Evolutionary conservation across 2,888 invertebrate genomes (phyloP), one percentile per base, ranked within the genome.

Genomic region (Poecilus cupreus): DNA sequence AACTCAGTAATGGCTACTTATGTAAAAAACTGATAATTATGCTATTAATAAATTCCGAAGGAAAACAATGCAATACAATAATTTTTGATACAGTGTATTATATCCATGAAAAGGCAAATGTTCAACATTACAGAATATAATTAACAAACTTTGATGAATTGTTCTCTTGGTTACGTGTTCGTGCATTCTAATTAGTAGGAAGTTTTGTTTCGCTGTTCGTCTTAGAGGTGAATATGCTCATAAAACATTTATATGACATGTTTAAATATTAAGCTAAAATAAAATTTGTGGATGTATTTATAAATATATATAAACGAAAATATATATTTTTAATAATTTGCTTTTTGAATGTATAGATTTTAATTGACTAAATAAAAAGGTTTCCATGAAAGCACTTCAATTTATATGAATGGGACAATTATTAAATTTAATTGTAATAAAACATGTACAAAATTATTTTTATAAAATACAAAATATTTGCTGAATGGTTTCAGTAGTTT

Each of bases 121-220:
- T 13, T n/a, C 10, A 60, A 32, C 13, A 60, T 24, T n/a, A 54
- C 22, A 18, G 22, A 26, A 26, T 60, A 13, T 60, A 60, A 60
- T 60, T 60, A 60, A 13, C 60, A 24, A 60, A 60, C 54, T 60
- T 60, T 60, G 60, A 60, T 60, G 60, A n/a, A 60, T 32, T 60
- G 60, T 60, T 60, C 60, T 60, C 60, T 60, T 60, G 13, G 60
- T 32, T 60, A 60, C 60, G 60, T 60, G 60, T 26, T 60, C 13
- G 24, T 26, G 60, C 60, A 60, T 60, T 60, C 22, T 60, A 60
- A 60, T 60, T 60, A 60, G 26, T 11, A 60, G 5, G 22, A 26
- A 60, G 24, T 60, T 43, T 43, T 26, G 5, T 26, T 13, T n/a
- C 26, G 20, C n/a, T 26, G 13, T 60, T 60, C 26, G 22, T 60